Evolutionary conservation across 2,113 vertebrate species (phyloP).

Genomic region (Esox niger): DNA sequence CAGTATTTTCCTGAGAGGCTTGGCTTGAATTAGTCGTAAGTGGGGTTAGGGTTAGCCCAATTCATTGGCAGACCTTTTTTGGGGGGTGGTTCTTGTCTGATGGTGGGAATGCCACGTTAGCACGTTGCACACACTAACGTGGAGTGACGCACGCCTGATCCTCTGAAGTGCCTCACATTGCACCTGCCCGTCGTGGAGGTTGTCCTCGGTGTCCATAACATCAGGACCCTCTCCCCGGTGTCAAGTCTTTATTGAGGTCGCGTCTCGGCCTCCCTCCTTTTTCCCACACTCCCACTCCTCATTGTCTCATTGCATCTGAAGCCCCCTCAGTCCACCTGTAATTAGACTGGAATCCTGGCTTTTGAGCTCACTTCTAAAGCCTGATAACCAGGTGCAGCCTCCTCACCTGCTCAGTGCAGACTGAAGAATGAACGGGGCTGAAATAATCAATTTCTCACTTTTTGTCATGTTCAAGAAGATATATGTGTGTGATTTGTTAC

Average conservation of each 20-base stretch:
- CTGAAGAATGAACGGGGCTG: slow-evolving; percentile 21
- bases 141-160: slow-evolving; percentile 13
- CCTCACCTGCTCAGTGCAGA: slow-evolving; percentile 3
- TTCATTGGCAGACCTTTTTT: too few relatives aligned
- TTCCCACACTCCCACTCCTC: slow-evolving; percentile 53
- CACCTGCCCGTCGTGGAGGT: slow-evolving; percentile 21
- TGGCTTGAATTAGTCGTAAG: too few relatives aligned
- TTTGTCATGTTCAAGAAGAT: not conserved
- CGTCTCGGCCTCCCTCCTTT: not conserved
- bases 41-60: too few relatives aligned
- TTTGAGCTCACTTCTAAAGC: slow-evolving; percentile 65
- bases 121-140: not conserved
- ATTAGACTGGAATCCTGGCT: slow-evolving; percentile 69
- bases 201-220: not conserved
- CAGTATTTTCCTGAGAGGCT: too few relatives aligned
- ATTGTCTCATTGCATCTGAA: slow-evolving; percentile 38
- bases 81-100: too few relatives aligned
- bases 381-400: slow-evolving; percentile 64
- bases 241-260: slow-evolving; percentile 4
- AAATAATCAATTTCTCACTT: slow-evolving; percentile 30
- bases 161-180: slow-evolving; percentile 33
- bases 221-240: slow-evolving; percentile 19
- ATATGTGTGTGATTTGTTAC: not conserved
- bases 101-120: not conserved
- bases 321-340: slow-evolving; percentile 56